Evolutionary conservation across 2,888 invertebrate genomes (phyloP).

Genomic region (Amiota mariae): DNA sequence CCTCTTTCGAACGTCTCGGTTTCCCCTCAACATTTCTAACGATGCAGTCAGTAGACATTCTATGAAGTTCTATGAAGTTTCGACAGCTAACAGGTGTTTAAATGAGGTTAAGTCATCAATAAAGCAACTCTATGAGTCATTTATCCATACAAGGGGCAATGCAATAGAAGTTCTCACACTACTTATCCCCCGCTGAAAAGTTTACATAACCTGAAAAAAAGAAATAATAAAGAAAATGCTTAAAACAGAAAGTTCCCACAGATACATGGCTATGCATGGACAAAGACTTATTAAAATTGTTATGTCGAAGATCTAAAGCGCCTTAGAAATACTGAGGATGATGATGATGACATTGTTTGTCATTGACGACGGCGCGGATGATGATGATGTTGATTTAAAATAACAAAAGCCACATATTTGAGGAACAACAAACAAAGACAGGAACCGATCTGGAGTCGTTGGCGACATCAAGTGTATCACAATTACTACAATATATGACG

Average conservation of each 20-base stretch:
- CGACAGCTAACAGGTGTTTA: constrained; percentile 34
- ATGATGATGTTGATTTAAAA: constrained; percentile 55
- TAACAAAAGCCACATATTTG: constrained; percentile 49
- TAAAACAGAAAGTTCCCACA: constrained; percentile 57
- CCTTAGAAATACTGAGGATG: constrained; percentile 7
- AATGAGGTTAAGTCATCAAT: constrained; percentile 65
- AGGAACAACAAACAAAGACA: constrained; percentile 39
- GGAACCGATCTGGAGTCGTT: constrained; percentile 21
- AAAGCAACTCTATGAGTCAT: constrained; percentile 55
- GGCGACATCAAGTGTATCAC: background rate
- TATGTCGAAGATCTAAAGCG: constrained; percentile 36
- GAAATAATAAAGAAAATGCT: constrained; percentile 48
- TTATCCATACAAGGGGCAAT: constrained; percentile 37
- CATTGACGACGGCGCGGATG: constrained; percentile 33
- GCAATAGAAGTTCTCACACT: constrained; percentile 58
- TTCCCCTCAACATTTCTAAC: background rate
- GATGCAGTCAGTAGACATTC: background rate
- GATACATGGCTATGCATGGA: background rate
- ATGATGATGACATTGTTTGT: constrained; percentile 27
- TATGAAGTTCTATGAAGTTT: constrained; percentile 11
- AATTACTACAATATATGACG: constrained; percentile 46
- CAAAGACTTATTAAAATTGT: constrained; percentile 12
- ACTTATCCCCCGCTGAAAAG: constrained; percentile 52
- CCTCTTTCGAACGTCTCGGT: constrained; percentile 37
- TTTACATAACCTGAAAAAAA: constrained; percentile 58